phyloP scores from a whole-genome alignment of 2,113 vertebrate species.

The Strix uralensis region DNA sequence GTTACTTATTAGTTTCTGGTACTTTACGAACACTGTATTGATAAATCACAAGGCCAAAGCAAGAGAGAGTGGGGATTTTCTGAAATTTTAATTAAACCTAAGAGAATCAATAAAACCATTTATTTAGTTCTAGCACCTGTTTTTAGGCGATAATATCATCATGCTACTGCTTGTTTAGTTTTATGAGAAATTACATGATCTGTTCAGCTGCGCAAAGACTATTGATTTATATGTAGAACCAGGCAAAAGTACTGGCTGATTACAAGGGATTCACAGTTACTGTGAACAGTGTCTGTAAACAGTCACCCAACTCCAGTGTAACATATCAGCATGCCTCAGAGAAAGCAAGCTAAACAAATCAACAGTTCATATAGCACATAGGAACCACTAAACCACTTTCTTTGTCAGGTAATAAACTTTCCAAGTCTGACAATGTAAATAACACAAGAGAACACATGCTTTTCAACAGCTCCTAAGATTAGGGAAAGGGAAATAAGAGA shows the following conservation, averaged over 20 bases:
- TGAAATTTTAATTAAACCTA: constrained; percentile 26
- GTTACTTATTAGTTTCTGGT: not conserved
- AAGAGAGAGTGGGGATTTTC: not conserved
- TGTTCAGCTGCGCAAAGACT: not conserved
- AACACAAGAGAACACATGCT: not conserved
- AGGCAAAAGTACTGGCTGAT: not conserved
- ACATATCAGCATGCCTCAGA: not conserved
- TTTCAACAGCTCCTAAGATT: not conserved
- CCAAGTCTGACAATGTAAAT: not conserved
- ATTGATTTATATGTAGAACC: not conserved
- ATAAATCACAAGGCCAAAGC: not conserved
- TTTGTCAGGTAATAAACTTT: not conserved
- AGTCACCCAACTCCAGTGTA: not conserved
- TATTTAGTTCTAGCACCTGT: not conserved
- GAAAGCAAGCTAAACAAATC: not conserved
- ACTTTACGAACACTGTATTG: not conserved
- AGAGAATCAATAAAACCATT: constrained; percentile 39
- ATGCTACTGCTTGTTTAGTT: not conserved
- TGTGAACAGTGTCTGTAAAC: not conserved
- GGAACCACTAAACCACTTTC: not conserved
- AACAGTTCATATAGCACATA: not conserved
- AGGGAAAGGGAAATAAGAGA: not conserved
- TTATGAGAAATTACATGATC: not conserved
- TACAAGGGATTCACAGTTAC: not conserved
- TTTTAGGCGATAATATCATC: not conserved